Percentiles rank a stretch among this genome's conserved stretches.
phyloP scores from a whole-genome alignment of 2,888 invertebrate genomes.

The Rhimphoctona megacephalus region DNA sequence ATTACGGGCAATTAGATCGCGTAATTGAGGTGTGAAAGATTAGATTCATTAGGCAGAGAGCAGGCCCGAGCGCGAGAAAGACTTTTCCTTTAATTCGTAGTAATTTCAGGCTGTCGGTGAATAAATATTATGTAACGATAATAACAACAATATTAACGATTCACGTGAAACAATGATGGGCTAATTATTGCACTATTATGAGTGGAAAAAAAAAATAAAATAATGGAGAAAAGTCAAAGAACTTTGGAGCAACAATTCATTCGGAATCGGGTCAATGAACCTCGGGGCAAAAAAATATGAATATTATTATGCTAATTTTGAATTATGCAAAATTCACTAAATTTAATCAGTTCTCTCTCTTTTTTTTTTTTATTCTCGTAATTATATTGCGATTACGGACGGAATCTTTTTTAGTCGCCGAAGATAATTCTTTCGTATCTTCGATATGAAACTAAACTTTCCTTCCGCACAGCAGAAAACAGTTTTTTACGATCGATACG shows the following conservation, averaged over 20 bases:
- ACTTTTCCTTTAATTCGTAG: conserved; percentile 17
- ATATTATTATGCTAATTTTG: background rate
- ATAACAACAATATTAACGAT: conserved; percentile 20
- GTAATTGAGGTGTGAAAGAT: conserved; percentile 64
- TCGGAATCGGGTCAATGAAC: conserved; percentile 32
- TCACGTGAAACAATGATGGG: conserved; percentile 3
- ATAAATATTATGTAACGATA: conserved; percentile 14
- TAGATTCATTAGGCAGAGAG: conserved; percentile 57
- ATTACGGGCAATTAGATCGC: conserved; percentile 57
- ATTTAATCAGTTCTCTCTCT: background rate
- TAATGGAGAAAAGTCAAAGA: conserved; percentile 32
- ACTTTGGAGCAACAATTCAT: conserved; percentile 11
- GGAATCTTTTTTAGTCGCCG: conserved; percentile 51
- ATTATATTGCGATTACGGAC: too few species aligned
- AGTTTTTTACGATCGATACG: conserved; percentile 32
- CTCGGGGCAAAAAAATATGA: background rate
- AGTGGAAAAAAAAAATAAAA: conserved; percentile 9
- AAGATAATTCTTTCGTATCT: conserved; percentile 44
- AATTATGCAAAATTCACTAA: conserved; percentile 2
- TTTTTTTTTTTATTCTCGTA: background rate
- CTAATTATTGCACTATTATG: conserved; percentile 23
- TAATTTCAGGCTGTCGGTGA: conserved; percentile 8
- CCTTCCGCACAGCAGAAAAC: background rate
- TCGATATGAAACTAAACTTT: conserved; percentile 16
- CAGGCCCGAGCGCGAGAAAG: conserved; percentile 24